Evolutionary conservation across 1,140 invertebrate genomes (phyloP), one percentile per base, ranked within the genome.

Genomic region (Lepidurus arcticus): DNA sequence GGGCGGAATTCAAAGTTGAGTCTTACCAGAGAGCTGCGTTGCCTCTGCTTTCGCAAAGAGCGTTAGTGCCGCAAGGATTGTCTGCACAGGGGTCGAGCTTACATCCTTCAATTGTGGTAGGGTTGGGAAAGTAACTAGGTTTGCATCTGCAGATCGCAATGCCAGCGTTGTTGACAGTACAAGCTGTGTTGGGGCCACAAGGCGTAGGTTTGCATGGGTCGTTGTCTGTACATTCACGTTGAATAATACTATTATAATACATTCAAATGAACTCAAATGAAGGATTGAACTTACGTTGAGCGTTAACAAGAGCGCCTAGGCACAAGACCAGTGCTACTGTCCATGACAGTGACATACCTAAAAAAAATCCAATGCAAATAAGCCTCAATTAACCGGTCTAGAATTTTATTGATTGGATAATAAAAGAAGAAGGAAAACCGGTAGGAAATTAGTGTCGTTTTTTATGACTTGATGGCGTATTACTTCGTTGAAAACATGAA

Each of bases 181-280:
- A 83, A 34, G 81, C 78, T 21, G 80, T 80, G 42, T 79, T 80
- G 44, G 80, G 80, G 11, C 78, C 80, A 44, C 78, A 80, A 0
- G 92, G 92, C 77, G 89, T 92, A 6, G 91, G 92, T 82, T 92
- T 89, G 82, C 92, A 94, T n/a, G 91, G 87, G 82, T 93, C 92
- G 85, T 92, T 91, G 93, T 83, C 13, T 86, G 6, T 34, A 76
- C 53, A 21, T 11, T 65, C 21, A 21, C 21, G 34, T 34, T 34
- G 34, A 34, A 34, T 65, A 1, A 13, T 65, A 7, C 53, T 7
- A 16, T 65, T 65, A 65, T 7, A 65, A 65, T n/a, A 4, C 21
- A n/a, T 21, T 1, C 21, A 1, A 65, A 11, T 4, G 13, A 21
- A 21, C 16, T 65, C 6, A 13, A 65, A 21, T 21, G 21, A 21